phyloP scores from a whole-genome alignment of 2,888 invertebrate genomes.

The Cephus rjabovi region DNA sequence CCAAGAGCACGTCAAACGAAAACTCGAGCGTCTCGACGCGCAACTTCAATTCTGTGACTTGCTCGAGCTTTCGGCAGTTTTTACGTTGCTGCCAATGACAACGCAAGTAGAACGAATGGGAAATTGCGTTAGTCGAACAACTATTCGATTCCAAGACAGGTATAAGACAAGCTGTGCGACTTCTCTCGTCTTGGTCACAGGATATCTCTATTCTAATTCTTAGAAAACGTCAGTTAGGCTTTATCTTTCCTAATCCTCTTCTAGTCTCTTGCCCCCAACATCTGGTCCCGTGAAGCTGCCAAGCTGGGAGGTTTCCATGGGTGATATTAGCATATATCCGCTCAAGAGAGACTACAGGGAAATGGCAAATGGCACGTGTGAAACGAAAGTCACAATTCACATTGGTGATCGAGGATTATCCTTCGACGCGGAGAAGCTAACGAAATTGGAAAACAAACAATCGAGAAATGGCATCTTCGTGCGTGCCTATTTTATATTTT shows the following conservation, averaged over 20 bases:
- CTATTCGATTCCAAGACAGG: background rate
- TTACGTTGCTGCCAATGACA: background rate
- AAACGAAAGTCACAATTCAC: slow-evolving; percentile 42
- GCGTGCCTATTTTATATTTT: background rate
- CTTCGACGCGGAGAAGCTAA: slow-evolving; percentile 18
- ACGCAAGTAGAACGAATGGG: background rate
- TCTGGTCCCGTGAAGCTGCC: background rate
- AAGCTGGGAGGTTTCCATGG: slow-evolving; percentile 32
- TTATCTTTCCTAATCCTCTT: background rate
- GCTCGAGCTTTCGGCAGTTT: background rate
- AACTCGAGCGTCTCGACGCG: background rate
- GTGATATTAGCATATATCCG: slow-evolving; percentile 49
- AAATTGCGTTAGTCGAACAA: background rate
- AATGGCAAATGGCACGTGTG: slow-evolving; percentile 14
- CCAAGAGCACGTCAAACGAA: background rate
- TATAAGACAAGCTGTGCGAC: background rate
- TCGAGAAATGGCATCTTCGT: background rate
- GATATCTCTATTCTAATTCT: background rate
- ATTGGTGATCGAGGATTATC: slow-evolving; percentile 51
- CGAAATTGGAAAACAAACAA: background rate
- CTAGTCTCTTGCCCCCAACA: background rate
- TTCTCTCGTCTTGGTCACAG: background rate
- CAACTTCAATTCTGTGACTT: background rate
- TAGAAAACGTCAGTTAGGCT: background rate
- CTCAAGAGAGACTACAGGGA: background rate